Base-by-base conservation (phyloP, 2,888 invertebrate genomes). In the Drosophila affinis region DNA sequence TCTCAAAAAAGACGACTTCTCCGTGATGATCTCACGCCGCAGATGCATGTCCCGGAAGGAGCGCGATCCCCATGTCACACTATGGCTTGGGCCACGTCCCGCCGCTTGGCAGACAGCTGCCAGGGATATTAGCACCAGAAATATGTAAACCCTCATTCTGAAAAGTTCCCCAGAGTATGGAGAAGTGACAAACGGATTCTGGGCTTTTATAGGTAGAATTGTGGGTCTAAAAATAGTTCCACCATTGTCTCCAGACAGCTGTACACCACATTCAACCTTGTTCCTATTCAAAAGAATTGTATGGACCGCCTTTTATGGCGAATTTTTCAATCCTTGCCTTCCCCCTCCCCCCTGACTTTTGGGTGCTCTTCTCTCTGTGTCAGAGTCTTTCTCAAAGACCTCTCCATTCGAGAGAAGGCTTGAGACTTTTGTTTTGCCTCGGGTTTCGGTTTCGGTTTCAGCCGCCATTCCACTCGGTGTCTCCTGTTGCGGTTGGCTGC, bases 21-120 rank as follows among this genome's bases (percentile, higher is more conserved):
- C 71, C 3, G 62, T 73, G 10, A 88, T 51, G 12, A 89, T 76
- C 6, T 76, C 62, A 0, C 89, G 75, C 4, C 76, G 61, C 29
- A 89, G 21, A 53, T 77, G 87, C 29, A 47, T 57, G 48, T 89
- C 89, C 53, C 69, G 62, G 24, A 71, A 77, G 21, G 47, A 17
- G 5, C 89, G 80, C 5, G 63, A 57, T 12, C 89, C 89, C 85
- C 86, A 87, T 3, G 77, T 77, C 0, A 88, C 52, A 56, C 82
- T 79, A 34, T 90, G 83, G 44, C 79, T 88, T 1, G 46, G 53
- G 17, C 80, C 78, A 3, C 18, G 47, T 7, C 71, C 81, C 1
- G 60, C 49, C 0, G 48, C 71, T 5, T 47, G 49, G 29, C 46
- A 10, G 2, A 49, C 0, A 10, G 55, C 72, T 7, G 49, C 10